A percentile compares a stretch with the other conserved stretches of the same genome.
Evolutionary conservation across 2,888 invertebrate genomes (phyloP).

Genomic region (Agonopterix subpropinquella): DNA sequence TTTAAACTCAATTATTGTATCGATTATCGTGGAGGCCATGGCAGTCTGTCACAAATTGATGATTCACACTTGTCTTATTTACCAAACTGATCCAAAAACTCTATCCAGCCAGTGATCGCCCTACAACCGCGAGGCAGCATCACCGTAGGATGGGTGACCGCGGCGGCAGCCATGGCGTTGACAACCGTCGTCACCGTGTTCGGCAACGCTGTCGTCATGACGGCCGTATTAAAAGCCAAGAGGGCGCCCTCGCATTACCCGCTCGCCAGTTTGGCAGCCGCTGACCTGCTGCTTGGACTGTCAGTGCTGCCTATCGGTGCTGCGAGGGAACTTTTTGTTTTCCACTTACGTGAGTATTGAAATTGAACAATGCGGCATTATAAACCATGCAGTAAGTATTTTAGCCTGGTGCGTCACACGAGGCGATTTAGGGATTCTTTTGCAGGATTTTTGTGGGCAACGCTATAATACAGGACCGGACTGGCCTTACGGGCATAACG

Average conservation of each 20-base stretch:
- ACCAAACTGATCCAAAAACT: not conserved
- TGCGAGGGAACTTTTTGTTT: slow-evolving; percentile 72
- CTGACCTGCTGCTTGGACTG: slow-evolving; percentile 77
- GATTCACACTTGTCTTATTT: not conserved
- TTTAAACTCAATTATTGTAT: too few relatives aligned
- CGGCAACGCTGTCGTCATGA: slow-evolving; percentile 49
- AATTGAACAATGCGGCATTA: not conserved
- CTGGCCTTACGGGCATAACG: too few relatives aligned
- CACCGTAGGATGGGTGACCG: slow-evolving; percentile 30
- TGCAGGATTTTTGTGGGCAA: too few relatives aligned
- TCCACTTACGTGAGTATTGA: slow-evolving; percentile 47
- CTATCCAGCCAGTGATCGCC: slow-evolving; percentile 14
- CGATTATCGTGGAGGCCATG: too few relatives aligned
- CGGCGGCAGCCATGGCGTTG: slow-evolving; percentile 34
- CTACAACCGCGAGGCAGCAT: slow-evolving; percentile 34
- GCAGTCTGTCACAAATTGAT: too few relatives aligned
- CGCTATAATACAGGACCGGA: too few relatives aligned
- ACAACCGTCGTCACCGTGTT: slow-evolving; percentile 35
- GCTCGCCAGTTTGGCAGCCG: slow-evolving; percentile 80
- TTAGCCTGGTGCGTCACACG: too few relatives aligned
- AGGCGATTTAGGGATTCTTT: too few relatives aligned
- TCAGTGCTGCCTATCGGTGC: slow-evolving; percentile 76
- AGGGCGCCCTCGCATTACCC: slow-evolving; percentile 78
- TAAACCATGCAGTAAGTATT: not conserved
- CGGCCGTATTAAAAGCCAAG: slow-evolving; percentile 37